Conservation (phyloP, 92 coral and sea anemone species). For the Parazoanthus swiftii region DNA sequence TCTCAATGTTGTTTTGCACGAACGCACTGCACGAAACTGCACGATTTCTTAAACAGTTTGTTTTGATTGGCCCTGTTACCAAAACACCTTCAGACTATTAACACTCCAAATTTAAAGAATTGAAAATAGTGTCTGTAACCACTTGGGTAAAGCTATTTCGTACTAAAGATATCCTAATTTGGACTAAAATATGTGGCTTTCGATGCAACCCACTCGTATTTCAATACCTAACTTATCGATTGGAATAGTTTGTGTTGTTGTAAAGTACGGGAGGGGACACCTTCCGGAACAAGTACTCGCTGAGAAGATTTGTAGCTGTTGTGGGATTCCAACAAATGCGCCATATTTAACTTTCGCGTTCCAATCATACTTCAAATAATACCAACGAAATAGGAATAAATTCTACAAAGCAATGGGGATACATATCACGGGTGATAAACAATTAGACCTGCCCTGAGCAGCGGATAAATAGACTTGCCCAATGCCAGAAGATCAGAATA, state of each 20-base stretch:
- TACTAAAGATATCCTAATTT: background rate
- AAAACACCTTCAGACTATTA: too few relatives aligned
- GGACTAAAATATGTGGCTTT: background rate
- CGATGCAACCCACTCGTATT: background rate
- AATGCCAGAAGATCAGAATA: conserved; percentile 17
- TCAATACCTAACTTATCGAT: background rate
- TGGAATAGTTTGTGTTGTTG: background rate
- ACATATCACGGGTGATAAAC: conserved; percentile 1
- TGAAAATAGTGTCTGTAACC: background rate
- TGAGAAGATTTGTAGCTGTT: background rate
- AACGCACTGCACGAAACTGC: too few relatives aligned
- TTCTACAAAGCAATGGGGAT: conserved; percentile 1
- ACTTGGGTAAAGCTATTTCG: background rate
- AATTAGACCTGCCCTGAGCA: background rate
- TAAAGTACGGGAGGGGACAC: background rate
- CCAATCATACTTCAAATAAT: conserved; percentile 9
- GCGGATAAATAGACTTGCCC: background rate
- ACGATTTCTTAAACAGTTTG: too few relatives aligned
- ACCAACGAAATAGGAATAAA: background rate
- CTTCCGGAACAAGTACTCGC: background rate
- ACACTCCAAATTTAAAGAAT: too few relatives aligned
- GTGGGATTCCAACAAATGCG: background rate
- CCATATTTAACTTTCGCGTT: conserved; percentile 3
- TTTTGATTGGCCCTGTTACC: too few relatives aligned
- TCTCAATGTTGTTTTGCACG: too few relatives aligned